Conservation (phyloP, 1,140 invertebrate genomes). For the Drosophila nikananu region DNA sequence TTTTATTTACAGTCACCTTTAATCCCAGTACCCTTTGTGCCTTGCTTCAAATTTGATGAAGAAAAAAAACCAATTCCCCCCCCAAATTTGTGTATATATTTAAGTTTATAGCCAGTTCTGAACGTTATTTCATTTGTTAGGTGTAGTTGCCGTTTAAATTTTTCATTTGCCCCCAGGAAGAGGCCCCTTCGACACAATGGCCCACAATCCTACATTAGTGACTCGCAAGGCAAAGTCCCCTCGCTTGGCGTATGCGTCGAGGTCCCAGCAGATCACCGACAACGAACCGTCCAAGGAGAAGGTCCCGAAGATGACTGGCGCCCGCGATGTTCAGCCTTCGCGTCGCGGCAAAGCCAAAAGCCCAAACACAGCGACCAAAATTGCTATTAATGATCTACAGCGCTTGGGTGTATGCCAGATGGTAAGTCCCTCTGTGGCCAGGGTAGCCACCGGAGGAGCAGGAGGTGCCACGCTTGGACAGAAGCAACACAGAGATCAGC, state of each 20-base stretch:
- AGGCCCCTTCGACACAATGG: slow-evolving; percentile 4
- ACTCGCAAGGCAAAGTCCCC: slow-evolving; percentile 8
- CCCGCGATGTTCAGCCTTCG: not conserved
- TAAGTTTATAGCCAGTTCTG: slow-evolving; percentile 1
- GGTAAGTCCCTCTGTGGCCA: not conserved
- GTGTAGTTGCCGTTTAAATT: slow-evolving; percentile 11
- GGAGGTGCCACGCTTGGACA: not conserved
- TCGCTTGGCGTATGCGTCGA: not conserved
- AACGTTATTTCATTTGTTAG: not conserved
- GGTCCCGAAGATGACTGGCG: not conserved
- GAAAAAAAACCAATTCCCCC: not conserved
- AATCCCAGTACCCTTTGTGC: not conserved
- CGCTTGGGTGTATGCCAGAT: slow-evolving; percentile 3
- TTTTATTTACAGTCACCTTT: no score
- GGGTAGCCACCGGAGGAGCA: slow-evolving; percentile 1
- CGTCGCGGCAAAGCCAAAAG: slow-evolving; percentile 4
- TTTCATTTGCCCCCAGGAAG: not conserved
- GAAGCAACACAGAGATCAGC: not conserved
- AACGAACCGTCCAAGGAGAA: slow-evolving; percentile 7
- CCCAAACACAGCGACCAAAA: not conserved
- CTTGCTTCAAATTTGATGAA: not conserved
- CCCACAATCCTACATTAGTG: slow-evolving; percentile 3
- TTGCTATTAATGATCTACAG: not conserved
- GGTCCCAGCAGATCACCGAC: not conserved
- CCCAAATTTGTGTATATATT: slow-evolving; percentile 4